A percentile compares a stretch with the other conserved stretches of the same genome.
phyloP scores from a whole-genome alignment of 2,797 vertebrate species.

The Silurus aristotelis region DNA sequence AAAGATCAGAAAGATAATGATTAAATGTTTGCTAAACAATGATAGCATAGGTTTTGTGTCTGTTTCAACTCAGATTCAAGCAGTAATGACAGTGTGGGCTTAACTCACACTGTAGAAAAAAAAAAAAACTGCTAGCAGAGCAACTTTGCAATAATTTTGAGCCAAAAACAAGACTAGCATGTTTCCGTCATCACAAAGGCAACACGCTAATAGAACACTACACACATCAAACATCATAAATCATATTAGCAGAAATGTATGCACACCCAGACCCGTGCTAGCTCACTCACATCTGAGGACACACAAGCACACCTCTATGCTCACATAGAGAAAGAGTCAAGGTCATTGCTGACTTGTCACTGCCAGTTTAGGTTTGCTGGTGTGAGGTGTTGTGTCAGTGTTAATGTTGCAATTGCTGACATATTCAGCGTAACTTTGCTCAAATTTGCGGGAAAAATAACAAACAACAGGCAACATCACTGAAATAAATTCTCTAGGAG shows the following conservation, averaged over 20 bases:
- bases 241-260: neutral
- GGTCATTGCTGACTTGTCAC: slow-evolving; percentile 16
- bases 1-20: slow-evolving; percentile 75
- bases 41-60: slow-evolving; percentile 74
- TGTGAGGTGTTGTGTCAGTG: slow-evolving; percentile 17
- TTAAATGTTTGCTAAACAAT: slow-evolving; percentile 75
- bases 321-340: slow-evolving; percentile 11
- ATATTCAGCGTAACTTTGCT: neutral
- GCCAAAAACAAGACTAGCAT: slow-evolving; percentile 17
- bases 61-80: slow-evolving; percentile 73
- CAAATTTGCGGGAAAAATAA: neutral
- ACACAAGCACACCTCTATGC: slow-evolving; percentile 20
- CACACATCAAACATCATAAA: neutral
- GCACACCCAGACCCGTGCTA: neutral
- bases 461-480: neutral
- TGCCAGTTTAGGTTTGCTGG: neutral
- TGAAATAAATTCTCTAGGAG: neutral
- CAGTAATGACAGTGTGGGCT: slow-evolving; percentile 73
- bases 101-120: slow-evolving; percentile 58
- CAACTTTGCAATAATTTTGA: neutral
- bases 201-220: neutral
- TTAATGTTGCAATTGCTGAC: neutral
- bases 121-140: slow-evolving; percentile 65
- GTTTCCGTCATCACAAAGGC: slow-evolving; percentile 8
- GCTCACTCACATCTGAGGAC: neutral